Evolutionary conservation across 2,113 vertebrate species (phyloP).

Genomic region (Sapajus apella): DNA sequence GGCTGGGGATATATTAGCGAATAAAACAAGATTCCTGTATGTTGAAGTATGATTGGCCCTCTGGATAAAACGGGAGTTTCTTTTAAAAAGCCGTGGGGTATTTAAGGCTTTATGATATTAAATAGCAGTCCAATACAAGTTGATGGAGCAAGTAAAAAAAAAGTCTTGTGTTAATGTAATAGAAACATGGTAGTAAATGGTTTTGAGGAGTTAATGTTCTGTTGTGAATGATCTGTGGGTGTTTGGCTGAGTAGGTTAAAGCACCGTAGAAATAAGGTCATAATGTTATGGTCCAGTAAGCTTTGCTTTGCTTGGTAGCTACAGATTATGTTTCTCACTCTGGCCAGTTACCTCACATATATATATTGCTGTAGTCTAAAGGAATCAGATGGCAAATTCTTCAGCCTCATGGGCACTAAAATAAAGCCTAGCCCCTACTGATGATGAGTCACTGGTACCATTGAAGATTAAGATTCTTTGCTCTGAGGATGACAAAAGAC

Average conservation of each 20-base stretch:
- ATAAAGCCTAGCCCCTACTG: neutral
- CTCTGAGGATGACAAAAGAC: neutral
- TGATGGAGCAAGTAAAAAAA: neutral
- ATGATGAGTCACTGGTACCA: neutral
- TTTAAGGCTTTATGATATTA: neutral
- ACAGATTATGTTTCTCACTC: neutral
- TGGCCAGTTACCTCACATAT: neutral
- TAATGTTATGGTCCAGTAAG: neutral
- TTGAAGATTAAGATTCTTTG: constrained; percentile 41
- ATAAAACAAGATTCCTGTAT: neutral
- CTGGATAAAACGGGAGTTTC: neutral
- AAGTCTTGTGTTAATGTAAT: neutral
- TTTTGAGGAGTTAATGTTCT: neutral
- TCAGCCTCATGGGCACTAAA: neutral
- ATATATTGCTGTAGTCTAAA: neutral
- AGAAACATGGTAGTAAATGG: neutral
- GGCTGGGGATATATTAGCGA: neutral
- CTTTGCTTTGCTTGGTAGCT: constrained; percentile 4
- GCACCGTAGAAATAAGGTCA: neutral
- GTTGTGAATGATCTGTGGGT: neutral
- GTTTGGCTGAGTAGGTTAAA: neutral
- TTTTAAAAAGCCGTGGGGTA: neutral
- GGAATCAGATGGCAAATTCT: constrained; percentile 20
- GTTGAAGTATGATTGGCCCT: neutral
- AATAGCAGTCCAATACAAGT: neutral